These are phyloP conservation scores for Melanogrammus aeglefinus DNA, from an alignment of 2,797 vertebrate genomes.

Conservation along the genomic window DNA sequence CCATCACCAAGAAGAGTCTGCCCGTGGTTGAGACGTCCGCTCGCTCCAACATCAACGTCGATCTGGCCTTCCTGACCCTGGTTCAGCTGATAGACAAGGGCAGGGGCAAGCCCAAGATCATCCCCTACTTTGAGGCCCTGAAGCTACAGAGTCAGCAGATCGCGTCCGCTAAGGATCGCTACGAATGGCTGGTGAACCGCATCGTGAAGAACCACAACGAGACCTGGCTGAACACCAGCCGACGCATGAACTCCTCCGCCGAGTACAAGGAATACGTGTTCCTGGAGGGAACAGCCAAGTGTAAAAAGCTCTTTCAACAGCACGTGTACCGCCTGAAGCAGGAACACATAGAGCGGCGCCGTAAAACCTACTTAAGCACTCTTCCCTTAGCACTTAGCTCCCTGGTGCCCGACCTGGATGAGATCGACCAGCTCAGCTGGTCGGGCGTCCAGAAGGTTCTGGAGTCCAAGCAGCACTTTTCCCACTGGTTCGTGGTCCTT, in stretches of 20 bases:
- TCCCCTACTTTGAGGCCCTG: slow-evolving; percentile 94
- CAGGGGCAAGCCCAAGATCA: slow-evolving; percentile 92
- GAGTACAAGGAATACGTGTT: slow-evolving; percentile 96
- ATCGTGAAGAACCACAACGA: slow-evolving; percentile 92
- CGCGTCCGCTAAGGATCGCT: slow-evolving; percentile 92
- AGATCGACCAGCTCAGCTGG: slow-evolving; percentile 90
- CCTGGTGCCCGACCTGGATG: slow-evolving; percentile 85
- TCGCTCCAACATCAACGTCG: slow-evolving; percentile 95
- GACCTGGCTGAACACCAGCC: slow-evolving; percentile 77
- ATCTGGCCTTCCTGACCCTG: slow-evolving; percentile 91
- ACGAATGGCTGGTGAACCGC: slow-evolving; percentile 90
- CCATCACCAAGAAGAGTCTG: slow-evolving; percentile 93
- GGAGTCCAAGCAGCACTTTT: slow-evolving; percentile 89
- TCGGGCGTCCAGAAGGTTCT: slow-evolving; percentile 87
- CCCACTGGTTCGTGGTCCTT: slow-evolving; percentile 89
- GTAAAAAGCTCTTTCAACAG: slow-evolving; percentile 93
- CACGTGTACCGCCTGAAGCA: slow-evolving; percentile 93
- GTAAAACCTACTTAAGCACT: slow-evolving; percentile 79
- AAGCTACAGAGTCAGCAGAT: slow-evolving; percentile 98
- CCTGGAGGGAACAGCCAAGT: slow-evolving; percentile 91
- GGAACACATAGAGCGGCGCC: slow-evolving; percentile 89
- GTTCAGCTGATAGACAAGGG: slow-evolving; percentile 91
- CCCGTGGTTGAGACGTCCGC: slow-evolving; percentile 98
- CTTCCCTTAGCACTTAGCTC: slow-evolving; percentile 86
- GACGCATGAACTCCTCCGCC: slow-evolving; percentile 80